phyloP scores from a whole-genome alignment of 2,797 vertebrate species.

The Cercopithecus mitis region DNA sequence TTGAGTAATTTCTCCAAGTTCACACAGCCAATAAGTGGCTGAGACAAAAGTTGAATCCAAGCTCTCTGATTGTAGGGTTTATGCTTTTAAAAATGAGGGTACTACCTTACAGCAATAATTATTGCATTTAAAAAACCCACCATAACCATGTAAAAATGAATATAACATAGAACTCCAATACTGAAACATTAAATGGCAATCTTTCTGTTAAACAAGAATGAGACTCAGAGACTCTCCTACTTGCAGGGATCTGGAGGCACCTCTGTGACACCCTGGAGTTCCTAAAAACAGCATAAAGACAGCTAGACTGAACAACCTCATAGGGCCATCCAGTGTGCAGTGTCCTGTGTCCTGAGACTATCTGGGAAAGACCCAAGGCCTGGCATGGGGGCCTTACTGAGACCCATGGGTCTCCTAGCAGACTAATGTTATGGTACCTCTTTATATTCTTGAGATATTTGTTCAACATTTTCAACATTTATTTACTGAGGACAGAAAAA shows the following conservation, averaged over 20 bases:
- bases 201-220: neutral
- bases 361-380: neutral
- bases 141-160: neutral
- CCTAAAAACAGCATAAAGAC: neutral
- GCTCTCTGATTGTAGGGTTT: neutral
- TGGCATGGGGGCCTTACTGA: neutral
- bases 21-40: neutral
- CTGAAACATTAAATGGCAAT: neutral
- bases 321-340: neutral
- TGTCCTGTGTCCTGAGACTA: neutral
- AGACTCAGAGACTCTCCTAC: neutral
- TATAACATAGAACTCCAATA: neutral
- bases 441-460: slow-evolving; percentile 26
- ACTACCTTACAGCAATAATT: neutral
- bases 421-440: neutral
- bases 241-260: neutral
- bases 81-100: neutral
- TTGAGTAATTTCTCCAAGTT: neutral
- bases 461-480: slow-evolving; percentile 19
- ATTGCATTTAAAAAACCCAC: neutral
- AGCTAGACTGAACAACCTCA: neutral
- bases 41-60: neutral
- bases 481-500: neutral
- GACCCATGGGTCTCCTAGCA: neutral
- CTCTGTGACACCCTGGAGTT: neutral